A percentile compares a stretch with the other conserved stretches of the same genome.
These are phyloP conservation scores for Leptocoma aspasia DNA, from an alignment of 2,113 vertebrate genomes.

Conservation along the genomic window DNA sequence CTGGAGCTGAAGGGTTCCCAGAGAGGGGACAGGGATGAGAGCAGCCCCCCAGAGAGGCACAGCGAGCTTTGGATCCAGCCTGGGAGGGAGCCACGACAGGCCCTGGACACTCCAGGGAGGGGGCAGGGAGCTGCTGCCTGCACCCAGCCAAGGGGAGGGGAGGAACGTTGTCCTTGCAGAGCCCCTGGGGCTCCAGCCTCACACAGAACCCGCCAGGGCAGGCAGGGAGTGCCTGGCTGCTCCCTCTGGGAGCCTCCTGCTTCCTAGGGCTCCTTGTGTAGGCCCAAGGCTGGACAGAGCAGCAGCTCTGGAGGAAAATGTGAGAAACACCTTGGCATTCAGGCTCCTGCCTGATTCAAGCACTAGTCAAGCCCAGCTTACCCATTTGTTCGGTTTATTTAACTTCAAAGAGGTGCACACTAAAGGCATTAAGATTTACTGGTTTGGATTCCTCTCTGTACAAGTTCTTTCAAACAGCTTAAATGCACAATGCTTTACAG, in stretches of 20 bases:
- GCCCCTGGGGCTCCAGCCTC: not conserved
- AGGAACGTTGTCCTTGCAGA: not conserved
- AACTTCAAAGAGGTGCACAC: conserved; percentile 72
- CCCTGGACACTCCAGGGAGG: not conserved
- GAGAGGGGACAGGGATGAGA: not conserved
- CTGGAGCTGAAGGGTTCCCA: not conserved
- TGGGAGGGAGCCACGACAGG: not conserved
- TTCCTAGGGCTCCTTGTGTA: not conserved
- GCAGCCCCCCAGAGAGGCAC: not conserved
- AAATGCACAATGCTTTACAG: conserved; percentile 62
- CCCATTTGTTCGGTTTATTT: conserved; percentile 66
- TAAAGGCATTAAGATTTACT: conserved; percentile 63
- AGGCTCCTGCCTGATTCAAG: not conserved
- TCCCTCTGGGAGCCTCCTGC: not conserved
- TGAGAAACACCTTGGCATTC: not conserved
- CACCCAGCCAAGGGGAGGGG: not conserved
- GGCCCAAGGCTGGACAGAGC: not conserved
- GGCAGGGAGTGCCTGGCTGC: not conserved
- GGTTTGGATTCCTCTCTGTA: conserved; percentile 57
- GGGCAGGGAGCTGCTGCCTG: not conserved
- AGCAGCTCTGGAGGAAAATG: not conserved
- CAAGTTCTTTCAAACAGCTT: conserved; percentile 57
- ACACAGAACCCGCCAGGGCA: not conserved
- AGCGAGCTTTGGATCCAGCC: not conserved
- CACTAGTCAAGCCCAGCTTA: conserved; percentile 28